Percentiles rank a stretch among this genome's conserved stretches.
These are phyloP conservation scores for Adoxophyes honmai DNA, from an alignment of 1,140 invertebrate genomes.

Conservation along the genomic window DNA sequence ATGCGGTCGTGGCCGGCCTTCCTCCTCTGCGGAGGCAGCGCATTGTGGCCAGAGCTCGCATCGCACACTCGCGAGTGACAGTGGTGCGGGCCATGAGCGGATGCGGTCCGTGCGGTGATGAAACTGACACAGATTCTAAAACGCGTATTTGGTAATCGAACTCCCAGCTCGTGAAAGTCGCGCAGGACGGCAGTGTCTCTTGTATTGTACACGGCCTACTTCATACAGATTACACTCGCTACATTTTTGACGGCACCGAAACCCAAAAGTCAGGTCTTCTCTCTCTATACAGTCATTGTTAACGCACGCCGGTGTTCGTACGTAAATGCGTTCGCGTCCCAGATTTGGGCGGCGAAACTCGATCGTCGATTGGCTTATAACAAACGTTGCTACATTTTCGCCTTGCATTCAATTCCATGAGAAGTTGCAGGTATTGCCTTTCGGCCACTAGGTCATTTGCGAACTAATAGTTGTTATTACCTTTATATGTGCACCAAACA, in stretches of 20 bases:
- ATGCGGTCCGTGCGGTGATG: slow-evolving; percentile 55
- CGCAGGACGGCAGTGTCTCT: slow-evolving; percentile 60
- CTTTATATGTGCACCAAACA: slow-evolving; percentile 6
- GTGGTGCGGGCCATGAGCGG: slow-evolving; percentile 9
- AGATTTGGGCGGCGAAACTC: slow-evolving; percentile 64
- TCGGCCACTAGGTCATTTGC: slow-evolving; percentile 52
- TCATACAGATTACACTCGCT: slow-evolving; percentile 39
- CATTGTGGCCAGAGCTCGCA: slow-evolving; percentile 12
- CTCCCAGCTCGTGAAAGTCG: slow-evolving; percentile 70
- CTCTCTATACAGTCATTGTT: slow-evolving; percentile 44
- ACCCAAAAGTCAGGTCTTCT: slow-evolving; percentile 58
- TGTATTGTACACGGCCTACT: slow-evolving; percentile 63
- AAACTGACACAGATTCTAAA: slow-evolving; percentile 74
- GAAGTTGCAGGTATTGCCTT: slow-evolving; percentile 61
- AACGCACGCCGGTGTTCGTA: slow-evolving; percentile 37
- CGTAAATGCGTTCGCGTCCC: slow-evolving; percentile 51
- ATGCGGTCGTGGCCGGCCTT: not conserved
- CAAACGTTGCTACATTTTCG: slow-evolving; percentile 63
- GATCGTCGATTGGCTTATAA: slow-evolving; percentile 61
- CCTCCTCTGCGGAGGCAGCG: not conserved
- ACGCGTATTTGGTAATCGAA: slow-evolving; percentile 74
- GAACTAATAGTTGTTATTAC: slow-evolving; percentile 9
- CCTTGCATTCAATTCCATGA: slow-evolving; percentile 67
- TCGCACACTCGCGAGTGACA: slow-evolving; percentile 46
- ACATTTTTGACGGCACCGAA: slow-evolving; percentile 61